Base-by-base conservation (phyloP, 2,113 vertebrate species). In the Catagonus wagneri region DNA sequence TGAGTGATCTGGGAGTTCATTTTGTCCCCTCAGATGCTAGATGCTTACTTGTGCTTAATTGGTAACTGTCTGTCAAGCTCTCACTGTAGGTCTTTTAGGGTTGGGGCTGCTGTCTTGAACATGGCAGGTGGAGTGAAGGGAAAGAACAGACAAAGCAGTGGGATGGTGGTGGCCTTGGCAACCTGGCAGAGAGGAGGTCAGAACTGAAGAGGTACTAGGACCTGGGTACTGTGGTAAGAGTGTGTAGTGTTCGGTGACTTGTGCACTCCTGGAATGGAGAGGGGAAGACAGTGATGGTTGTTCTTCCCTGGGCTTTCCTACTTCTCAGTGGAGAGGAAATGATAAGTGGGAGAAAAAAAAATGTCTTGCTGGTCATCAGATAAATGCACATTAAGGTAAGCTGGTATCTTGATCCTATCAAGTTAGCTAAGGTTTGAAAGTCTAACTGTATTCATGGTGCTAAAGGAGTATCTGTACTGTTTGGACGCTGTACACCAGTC, bases 341-440 rank as follows among this genome's bases (percentile, higher is more conserved):
- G 32, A 9, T 39, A 56, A 60, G 54, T 34, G 19, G 50, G 39
- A 25, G 39, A 78, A 25, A 80, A 68, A 19, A 61, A 9, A n/a
- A n/a, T 9, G 34, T 44, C 39, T 56, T 8, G 22, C 23, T 66
- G 65, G 27, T 94, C 50, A 36, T 88, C 69, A 85, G 79, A 84
- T 78, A 84, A 92, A 66, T 74, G 25, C 15, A 32, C 50, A 50
- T 65, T 84, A 65, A 58, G 81, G 76, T 58, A 96, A 93, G 20
- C 54, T 74, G 29, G 6, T 75, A 76, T 81, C 54, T 75, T 83
- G 34, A 23, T 56, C 50, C 52, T 93, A 36, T 29, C 44, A 29
- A 27, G 69, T 93, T 72, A 66, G 56, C 36, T 22, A 72, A 76
- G 52, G 50, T 83, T 93, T 72, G 6, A 39, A 72, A 93, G 68